Evolutionary conservation across 1,140 invertebrate species (phyloP), one percentile per base, ranked within the genome.

Genomic region (Chironomus striatipennis): DNA sequence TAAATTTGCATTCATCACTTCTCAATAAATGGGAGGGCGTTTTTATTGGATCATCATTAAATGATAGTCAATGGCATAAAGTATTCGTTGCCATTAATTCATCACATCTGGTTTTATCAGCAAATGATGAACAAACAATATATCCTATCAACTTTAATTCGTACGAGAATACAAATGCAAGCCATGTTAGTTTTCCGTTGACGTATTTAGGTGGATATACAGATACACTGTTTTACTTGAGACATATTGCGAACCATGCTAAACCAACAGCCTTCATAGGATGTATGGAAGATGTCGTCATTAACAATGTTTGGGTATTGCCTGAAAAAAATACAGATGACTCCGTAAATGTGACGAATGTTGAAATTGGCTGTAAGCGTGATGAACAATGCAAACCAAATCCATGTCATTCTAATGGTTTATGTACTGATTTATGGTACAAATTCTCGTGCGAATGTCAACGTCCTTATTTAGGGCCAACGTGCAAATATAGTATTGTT

Each of bases 1-100:
- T 96, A 6, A 96, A 96, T 83, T 83, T 96, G 34, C 92, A 93
- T 77, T 93, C 93, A 0, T 93, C 91, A 76, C 81, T 96, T 43
- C 80, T 95, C 5, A 95, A 95, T 80, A 94, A 93, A 83, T 94
- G 91, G 91, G 91, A 93, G 78, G 94, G 93, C 0, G 92, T 95
- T 3, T 94, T 93, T 79, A 90, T 94, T 76, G 93, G 91, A 0
- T 89, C 89, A 18, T 88, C 88, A 77, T 84, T 96, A 10, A 95
- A 96, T 79, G 89, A 95, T 79, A 92, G 91, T 74, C 87, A 88
- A 43, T 96, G 94, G 94, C 93, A 96, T 78, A 91, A 92, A 79
- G 87, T 93, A 9, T 93, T 93, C 79, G 91, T 95, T 34, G 89
- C 91, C 0, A 93, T 95, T 7, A 95, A 95, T 81, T 89, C 91